Evolutionary conservation across 2,113 vertebrate genomes (phyloP).

Genomic region (Dissostichus mawsoni): DNA sequence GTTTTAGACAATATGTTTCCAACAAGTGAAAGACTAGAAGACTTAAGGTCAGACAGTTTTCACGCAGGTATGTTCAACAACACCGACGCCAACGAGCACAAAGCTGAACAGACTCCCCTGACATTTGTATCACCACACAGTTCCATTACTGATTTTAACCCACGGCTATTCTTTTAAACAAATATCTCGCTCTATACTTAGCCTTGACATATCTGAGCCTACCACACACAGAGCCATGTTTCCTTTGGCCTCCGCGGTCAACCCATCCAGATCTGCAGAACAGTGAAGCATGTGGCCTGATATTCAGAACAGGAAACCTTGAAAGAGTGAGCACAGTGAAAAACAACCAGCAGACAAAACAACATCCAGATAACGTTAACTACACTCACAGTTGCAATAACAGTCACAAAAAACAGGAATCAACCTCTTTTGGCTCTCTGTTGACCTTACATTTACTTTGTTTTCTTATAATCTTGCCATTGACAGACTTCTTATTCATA

Average conservation of each 20-base stretch:
- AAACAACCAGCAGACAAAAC: slow-evolving; percentile 23
- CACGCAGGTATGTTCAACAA: slow-evolving; percentile 43
- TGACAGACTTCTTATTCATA: neutral
- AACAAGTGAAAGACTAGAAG: slow-evolving; percentile 16
- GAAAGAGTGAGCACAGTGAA: slow-evolving; percentile 23
- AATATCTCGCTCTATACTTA: slow-evolving; percentile 69
- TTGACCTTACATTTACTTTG: neutral
- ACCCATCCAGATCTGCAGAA: slow-evolving; percentile 54
- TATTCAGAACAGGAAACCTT: slow-evolving; percentile 36
- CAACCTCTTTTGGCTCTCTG: neutral
- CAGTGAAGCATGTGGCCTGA: slow-evolving; percentile 37
- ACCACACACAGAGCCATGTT: slow-evolving; percentile 79
- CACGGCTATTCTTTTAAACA: slow-evolving; percentile 51
- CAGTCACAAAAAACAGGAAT: neutral
- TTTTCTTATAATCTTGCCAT: neutral
- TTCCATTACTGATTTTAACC: slow-evolving; percentile 55
- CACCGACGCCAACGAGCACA: slow-evolving; percentile 43
- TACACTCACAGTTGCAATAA: neutral
- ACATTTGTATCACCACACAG: slow-evolving; percentile 42
- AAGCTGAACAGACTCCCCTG: slow-evolving; percentile 47
- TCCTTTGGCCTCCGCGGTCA: slow-evolving; percentile 57
- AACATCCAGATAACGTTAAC: slow-evolving; percentile 4
- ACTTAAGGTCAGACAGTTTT: slow-evolving; percentile 27
- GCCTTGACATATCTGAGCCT: slow-evolving; percentile 61
- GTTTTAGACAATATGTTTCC: slow-evolving; percentile 2